Percentiles rank a stretch among this genome's conserved stretches.
Evolutionary conservation across 2,888 invertebrate species (phyloP).

Genomic region (Ormyrus pomaceus): DNA sequence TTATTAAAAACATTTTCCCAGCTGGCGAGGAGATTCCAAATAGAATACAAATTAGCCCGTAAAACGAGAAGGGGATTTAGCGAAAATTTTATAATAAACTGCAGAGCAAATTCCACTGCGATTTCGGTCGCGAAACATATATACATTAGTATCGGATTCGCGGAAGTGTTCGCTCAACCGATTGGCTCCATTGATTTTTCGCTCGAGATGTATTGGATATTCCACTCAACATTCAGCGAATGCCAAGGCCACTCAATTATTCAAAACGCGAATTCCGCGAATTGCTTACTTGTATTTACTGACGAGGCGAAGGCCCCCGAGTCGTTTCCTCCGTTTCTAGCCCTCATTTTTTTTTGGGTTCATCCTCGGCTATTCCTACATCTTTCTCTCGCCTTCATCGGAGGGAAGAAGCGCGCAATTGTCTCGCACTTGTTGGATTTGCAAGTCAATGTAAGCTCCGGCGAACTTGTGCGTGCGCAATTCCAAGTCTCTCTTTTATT

Average conservation of each 20-base stretch:
- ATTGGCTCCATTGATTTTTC: slow-evolving; percentile 47
- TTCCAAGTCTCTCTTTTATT: background rate
- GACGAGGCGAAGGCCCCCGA: slow-evolving; percentile 12
- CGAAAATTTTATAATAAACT: slow-evolving; percentile 18
- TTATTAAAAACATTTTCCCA: background rate
- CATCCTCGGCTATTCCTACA: background rate
- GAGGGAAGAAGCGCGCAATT: slow-evolving; percentile 38
- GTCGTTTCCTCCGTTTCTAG: background rate
- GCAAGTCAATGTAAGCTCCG: slow-evolving; percentile 62
- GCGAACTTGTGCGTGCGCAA: slow-evolving; percentile 33
- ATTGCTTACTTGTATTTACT: slow-evolving; percentile 26
- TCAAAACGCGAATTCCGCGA: slow-evolving; percentile 40
- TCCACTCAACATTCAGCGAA: background rate
- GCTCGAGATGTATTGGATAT: slow-evolving; percentile 27
- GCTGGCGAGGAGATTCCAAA: background rate
- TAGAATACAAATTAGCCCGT: slow-evolving; percentile 37
- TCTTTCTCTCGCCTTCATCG: background rate
- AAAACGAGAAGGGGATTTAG: slow-evolving; percentile 23
- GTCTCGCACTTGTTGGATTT: slow-evolving; percentile 58
- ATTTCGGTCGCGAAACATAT: background rate
- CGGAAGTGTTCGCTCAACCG: background rate
- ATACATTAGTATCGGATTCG: slow-evolving; percentile 30
- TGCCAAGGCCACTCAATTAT: slow-evolving; percentile 30
- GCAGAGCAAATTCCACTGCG: background rate
- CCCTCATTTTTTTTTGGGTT: no score